Evolutionary conservation across 2,797 vertebrate genomes (phyloP).

Genomic region (Lepidocolaptes lacrymiger): DNA sequence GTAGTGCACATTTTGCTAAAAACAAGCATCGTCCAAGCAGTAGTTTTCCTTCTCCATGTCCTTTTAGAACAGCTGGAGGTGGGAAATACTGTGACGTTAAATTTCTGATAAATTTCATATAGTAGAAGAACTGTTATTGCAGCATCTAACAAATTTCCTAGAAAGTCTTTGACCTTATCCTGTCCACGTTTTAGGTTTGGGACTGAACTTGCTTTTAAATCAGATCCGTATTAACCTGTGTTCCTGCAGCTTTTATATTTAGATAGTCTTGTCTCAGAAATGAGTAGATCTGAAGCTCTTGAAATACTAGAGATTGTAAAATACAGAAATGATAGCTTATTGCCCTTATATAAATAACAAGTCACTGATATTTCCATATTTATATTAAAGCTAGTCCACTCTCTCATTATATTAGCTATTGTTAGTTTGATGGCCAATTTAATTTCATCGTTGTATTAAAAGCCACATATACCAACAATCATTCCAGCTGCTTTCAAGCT

Average conservation of each 20-base stretch:
- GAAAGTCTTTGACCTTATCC: neutral
- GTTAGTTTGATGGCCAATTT: conserved; percentile 61
- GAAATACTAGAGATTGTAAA: conserved; percentile 3
- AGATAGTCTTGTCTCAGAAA: neutral
- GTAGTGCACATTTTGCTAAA: neutral
- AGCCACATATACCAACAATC: conserved; percentile 41
- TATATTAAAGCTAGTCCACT: conserved; percentile 57
- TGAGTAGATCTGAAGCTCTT: conserved; percentile 22
- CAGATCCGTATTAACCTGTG: neutral
- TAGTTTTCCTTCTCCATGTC: accelerated
- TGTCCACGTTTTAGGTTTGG: neutral
- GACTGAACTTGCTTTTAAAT: neutral
- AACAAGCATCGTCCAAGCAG: neutral
- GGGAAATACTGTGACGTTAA: neutral
- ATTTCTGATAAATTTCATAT: neutral
- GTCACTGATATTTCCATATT: conserved; percentile 44
- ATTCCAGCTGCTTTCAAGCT: conserved; percentile 41
- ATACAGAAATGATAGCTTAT: conserved; percentile 34
- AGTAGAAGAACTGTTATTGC: neutral
- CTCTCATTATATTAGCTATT: conserved; percentile 46
- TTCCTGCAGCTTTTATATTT: neutral
- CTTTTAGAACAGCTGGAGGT: neutral
- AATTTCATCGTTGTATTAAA: conserved; percentile 60
- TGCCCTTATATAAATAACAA: conserved; percentile 20
- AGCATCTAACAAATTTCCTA: neutral